Conservation (phyloP, 2,888 invertebrate species). For the Brenthis ino region DNA sequence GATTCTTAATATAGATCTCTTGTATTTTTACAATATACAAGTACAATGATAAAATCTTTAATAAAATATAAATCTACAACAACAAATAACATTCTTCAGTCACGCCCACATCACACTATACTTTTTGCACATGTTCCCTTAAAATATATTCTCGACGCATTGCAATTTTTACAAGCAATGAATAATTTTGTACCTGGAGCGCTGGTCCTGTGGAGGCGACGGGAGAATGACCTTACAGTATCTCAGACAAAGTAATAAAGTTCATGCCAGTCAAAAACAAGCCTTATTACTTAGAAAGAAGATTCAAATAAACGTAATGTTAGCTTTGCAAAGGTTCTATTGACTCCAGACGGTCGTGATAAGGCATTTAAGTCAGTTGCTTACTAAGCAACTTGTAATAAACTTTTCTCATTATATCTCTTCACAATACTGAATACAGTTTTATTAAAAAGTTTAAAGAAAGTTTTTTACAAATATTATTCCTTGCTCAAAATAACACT, state of each 20-base stretch:
- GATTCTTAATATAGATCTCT: no score
- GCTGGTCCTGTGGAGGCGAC: constrained; percentile 38
- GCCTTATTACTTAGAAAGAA: constrained; percentile 27
- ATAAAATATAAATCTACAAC: background rate
- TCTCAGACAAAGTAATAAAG: constrained; percentile 26
- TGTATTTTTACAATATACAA: no score
- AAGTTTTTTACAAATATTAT: constrained; percentile 1
- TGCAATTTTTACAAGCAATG: constrained; percentile 31
- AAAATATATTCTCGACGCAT: constrained; percentile 22
- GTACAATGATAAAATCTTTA: no score
- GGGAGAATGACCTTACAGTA: constrained; percentile 50
- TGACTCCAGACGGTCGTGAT: constrained; percentile 44
- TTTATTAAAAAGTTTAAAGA: constrained; percentile 12
- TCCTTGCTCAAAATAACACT: background rate
- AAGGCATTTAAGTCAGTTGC: constrained; percentile 42
- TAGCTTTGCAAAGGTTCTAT: constrained; percentile 38
- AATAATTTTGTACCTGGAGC: constrained; percentile 41
- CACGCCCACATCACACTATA: background rate
- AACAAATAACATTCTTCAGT: background rate
- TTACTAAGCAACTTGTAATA: constrained; percentile 41
- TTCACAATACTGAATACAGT: constrained; percentile 12
- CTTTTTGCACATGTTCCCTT: constrained; percentile 10
- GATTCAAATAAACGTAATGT: constrained; percentile 38
- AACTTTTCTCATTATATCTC: constrained; percentile 34
- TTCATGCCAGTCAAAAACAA: constrained; percentile 22